A percentile compares a stretch with the other conserved stretches of the same genome.
Conservation (phyloP, 2,113 vertebrate species). For the Apodemus speciosus region DNA sequence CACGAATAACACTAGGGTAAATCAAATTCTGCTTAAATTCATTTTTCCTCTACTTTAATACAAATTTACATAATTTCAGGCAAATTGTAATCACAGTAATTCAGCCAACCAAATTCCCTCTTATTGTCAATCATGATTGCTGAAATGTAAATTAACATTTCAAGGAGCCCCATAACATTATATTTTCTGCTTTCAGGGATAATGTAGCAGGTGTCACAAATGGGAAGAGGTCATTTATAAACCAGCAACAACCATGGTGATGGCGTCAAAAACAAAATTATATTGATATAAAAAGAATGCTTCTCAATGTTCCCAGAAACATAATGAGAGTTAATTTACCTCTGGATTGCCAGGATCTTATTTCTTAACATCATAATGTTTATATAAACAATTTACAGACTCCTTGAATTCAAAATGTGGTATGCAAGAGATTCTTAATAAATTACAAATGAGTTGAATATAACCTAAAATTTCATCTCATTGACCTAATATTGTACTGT, state of each 20-base stretch:
- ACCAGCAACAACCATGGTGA: slow-evolving; percentile 63
- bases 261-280: slow-evolving; percentile 71
- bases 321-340: slow-evolving; percentile 72
- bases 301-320: slow-evolving; percentile 60
- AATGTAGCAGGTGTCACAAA: slow-evolving; percentile 67
- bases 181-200: background rate
- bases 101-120: background rate
- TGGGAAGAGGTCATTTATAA: slow-evolving; percentile 79
- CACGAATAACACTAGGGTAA: background rate
- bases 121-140: background rate
- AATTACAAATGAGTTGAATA: background rate
- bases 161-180: background rate
- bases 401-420: background rate
- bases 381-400: background rate
- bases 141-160: slow-evolving; percentile 57
- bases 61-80: slow-evolving; percentile 44
- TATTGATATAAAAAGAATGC: slow-evolving; percentile 71
- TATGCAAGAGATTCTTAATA: background rate
- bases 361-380: background rate
- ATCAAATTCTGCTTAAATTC: slow-evolving; percentile 50
- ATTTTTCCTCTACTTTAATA: slow-evolving; percentile 57
- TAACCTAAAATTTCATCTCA: background rate
- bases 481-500: background rate
- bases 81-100: slow-evolving; percentile 31
- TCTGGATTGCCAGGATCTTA: slow-evolving; percentile 63